A percentile compares a stretch with the other conserved stretches of the same genome.
These are phyloP conservation scores for Myiagra hebetior DNA, from an alignment of 2,113 vertebrate species.

Conservation along the genomic window DNA sequence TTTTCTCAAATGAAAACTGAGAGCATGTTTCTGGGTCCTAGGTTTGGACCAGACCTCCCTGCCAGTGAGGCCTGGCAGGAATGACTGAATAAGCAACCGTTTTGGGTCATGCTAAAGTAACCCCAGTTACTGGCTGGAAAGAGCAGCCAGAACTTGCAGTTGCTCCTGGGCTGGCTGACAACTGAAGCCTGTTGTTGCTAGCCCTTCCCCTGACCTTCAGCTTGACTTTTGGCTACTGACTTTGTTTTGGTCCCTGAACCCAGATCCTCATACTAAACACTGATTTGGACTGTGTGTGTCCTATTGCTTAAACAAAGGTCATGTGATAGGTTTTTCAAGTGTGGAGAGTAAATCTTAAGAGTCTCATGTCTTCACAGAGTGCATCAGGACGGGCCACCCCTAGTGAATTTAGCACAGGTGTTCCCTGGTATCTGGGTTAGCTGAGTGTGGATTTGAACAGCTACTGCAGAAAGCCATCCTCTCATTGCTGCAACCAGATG, in stretches of 20 bases:
- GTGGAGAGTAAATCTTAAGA: neutral
- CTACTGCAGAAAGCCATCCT: neutral
- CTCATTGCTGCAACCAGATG: neutral
- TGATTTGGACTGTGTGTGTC: neutral
- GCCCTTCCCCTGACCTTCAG: constrained; percentile 12
- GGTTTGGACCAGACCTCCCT: constrained; percentile 52
- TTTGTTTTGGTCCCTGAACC: constrained; percentile 22
- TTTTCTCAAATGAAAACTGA: constrained; percentile 41
- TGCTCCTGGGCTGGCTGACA: constrained; percentile 35
- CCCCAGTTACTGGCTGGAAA: neutral
- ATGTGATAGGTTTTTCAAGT: neutral
- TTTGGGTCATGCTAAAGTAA: constrained; percentile 31
- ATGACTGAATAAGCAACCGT: constrained; percentile 24
- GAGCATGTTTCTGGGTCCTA: constrained; percentile 42
- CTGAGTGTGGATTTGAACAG: neutral
- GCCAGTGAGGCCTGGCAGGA: constrained; percentile 52
- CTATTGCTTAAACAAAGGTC: neutral
- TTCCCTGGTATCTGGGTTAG: neutral
- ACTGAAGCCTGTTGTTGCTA: neutral
- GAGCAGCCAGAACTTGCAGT: constrained; percentile 15
- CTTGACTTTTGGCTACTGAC: constrained; percentile 5
- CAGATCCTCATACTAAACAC: neutral
- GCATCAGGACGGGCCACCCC: neutral
- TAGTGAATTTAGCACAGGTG: neutral
- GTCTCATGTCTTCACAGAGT: neutral